These are phyloP conservation scores for Drosophila pruinosa DNA, from an alignment of 1,140 invertebrate genomes.

Conservation along the genomic window DNA sequence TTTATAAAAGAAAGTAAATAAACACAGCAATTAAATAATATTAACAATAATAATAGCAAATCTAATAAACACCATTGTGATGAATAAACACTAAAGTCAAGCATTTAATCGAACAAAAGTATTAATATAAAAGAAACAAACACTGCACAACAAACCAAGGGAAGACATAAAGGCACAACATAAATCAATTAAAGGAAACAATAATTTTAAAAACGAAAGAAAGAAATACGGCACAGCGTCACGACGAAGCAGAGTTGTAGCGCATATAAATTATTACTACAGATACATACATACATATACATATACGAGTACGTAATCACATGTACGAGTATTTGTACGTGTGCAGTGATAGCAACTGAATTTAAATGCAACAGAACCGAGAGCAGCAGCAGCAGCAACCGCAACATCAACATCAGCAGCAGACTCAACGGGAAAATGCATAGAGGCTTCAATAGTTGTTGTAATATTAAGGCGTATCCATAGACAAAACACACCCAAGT, in stretches of 20 bases:
- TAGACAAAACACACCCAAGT: background rate
- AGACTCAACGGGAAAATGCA: conserved; percentile 10
- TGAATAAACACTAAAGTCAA: conserved; percentile 54
- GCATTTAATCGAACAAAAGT: conserved; percentile 30
- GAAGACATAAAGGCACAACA: conserved; percentile 28
- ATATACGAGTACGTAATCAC: background rate
- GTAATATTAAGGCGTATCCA: conserved; percentile 7
- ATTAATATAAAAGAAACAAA: conserved; percentile 18
- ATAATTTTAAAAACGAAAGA: conserved; percentile 60
- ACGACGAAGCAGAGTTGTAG: background rate
- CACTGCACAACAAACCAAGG: conserved; percentile 22
- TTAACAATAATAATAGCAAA: conserved; percentile 10
- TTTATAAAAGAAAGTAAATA: conserved; percentile 28
- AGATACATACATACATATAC: background rate
- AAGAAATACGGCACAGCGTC: conserved; percentile 11
- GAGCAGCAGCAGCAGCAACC: conserved; percentile 5
- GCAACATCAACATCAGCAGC: background rate
- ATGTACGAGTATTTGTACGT: background rate
- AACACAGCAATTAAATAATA: conserved; percentile 40
- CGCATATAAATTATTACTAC: conserved; percentile 45
- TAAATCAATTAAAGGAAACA: conserved; percentile 78
- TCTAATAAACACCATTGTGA: conserved; percentile 65
- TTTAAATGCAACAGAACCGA: conserved; percentile 45
- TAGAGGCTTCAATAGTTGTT: conserved; percentile 14
- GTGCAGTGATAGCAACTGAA: conserved; percentile 67